Percentiles rank a stretch among this genome's conserved stretches.
Conservation (phyloP, 2,888 invertebrate species). For the Trachelus stipa region DNA sequence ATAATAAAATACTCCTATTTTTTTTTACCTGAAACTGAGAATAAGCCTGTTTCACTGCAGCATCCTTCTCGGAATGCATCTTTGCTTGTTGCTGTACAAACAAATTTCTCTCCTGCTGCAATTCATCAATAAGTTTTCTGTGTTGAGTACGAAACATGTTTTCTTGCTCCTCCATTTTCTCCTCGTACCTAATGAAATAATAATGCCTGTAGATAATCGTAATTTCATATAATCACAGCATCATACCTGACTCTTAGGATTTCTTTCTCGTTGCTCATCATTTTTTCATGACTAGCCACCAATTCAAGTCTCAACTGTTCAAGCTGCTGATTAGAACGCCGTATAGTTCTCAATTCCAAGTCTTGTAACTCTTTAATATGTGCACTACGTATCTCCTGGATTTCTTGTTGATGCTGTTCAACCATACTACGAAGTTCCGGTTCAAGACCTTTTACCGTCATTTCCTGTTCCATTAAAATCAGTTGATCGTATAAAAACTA, state of each 20-base stretch:
- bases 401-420: slow-evolving; percentile 76
- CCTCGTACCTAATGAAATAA: slow-evolving; percentile 43
- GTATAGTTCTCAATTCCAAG: slow-evolving; percentile 71
- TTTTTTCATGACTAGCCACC: slow-evolving; percentile 73
- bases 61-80: slow-evolving; percentile 45
- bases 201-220: background rate
- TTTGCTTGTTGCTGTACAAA: slow-evolving; percentile 46
- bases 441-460: slow-evolving; percentile 89
- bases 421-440: slow-evolving; percentile 85
- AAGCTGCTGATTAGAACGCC: slow-evolving; percentile 73
- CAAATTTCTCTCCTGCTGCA: slow-evolving; percentile 46
- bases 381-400: slow-evolving; percentile 76
- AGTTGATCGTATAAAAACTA: slow-evolving; percentile 21
- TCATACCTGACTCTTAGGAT: slow-evolving; percentile 70
- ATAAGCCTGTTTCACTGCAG: slow-evolving; percentile 39
- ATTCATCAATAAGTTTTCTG: slow-evolving; percentile 46
- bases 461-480: slow-evolving; percentile 69
- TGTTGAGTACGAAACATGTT: slow-evolving; percentile 43
- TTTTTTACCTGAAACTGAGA: slow-evolving; percentile 43
- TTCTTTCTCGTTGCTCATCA: slow-evolving; percentile 73
- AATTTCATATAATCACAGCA: no score
- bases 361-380: slow-evolving; percentile 78
- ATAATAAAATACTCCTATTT: slow-evolving; percentile 8
- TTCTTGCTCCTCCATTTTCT: slow-evolving; percentile 56
- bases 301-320: slow-evolving; percentile 73